Conservation (phyloP, 2,888 invertebrate genomes). For the Magallana nippona region DNA sequence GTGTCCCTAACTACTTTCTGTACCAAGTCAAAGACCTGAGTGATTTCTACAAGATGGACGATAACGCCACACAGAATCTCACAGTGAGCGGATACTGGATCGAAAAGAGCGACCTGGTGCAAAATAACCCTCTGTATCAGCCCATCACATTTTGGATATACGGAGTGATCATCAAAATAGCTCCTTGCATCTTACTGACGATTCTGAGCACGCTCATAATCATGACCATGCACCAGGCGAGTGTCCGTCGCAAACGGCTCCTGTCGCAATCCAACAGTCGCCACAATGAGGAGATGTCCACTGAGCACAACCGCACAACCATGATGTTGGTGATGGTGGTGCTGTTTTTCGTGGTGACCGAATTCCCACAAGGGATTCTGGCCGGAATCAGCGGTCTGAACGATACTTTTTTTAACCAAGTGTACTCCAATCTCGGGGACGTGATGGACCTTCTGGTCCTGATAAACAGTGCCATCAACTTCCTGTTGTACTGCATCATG, state of each 20-base stretch:
- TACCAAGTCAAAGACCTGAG: conserved; percentile 63
- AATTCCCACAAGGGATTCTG: conserved; percentile 89
- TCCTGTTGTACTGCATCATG: conserved; percentile 96
- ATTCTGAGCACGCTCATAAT: conserved; percentile 81
- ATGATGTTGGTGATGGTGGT: conserved; percentile 92
- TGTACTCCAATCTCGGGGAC: conserved; percentile 85
- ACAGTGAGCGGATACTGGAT: conserved; percentile 70
- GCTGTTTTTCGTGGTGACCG: conserved; percentile 91
- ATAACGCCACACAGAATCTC: neutral
- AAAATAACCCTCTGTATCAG: conserved; percentile 62
- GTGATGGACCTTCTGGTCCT: conserved; percentile 94
- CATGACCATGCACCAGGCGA: conserved; percentile 76
- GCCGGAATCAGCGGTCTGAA: conserved; percentile 85
- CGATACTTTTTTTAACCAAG: conserved; percentile 82
- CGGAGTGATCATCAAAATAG: conserved; percentile 93
- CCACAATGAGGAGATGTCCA: conserved; percentile 74
- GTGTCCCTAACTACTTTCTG: conserved; percentile 77
- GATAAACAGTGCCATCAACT: conserved; percentile 95
- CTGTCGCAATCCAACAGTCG: conserved; percentile 71
- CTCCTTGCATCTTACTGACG: conserved; percentile 92
- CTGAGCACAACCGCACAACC: conserved; percentile 87
- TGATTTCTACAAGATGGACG: neutral
- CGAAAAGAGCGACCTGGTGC: conserved; percentile 63
- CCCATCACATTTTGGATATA: conserved; percentile 92
- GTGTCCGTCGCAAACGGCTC: conserved; percentile 70